Percentiles rank a stretch among this genome's conserved stretches.
phyloP scores from a whole-genome alignment of 2,113 vertebrate genomes.

The Siniperca chuatsi region DNA sequence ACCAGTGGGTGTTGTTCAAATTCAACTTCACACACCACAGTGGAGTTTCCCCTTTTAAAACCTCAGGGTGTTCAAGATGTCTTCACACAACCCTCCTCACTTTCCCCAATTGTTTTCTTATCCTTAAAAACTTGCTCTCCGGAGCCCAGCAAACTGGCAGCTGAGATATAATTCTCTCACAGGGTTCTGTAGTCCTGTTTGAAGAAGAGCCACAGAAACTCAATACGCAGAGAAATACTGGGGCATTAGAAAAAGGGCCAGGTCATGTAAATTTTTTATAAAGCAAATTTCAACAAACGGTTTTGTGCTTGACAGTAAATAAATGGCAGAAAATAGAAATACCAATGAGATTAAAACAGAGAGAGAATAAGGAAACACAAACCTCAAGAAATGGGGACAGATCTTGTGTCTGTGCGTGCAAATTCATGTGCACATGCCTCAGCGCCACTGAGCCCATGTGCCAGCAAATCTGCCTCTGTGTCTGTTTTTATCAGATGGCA shows the following conservation, averaged over 20 bases:
- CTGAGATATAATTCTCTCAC: slow-evolving; percentile 44
- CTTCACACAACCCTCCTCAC: slow-evolving; percentile 47
- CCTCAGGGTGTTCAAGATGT: slow-evolving; percentile 52
- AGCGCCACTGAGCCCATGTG: slow-evolving; percentile 37
- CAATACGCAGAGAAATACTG: slow-evolving; percentile 9
- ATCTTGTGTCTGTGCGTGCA: slow-evolving; percentile 29
- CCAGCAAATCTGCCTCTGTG: slow-evolving; percentile 45
- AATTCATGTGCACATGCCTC: slow-evolving; percentile 46
- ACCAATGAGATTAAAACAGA: background rate
- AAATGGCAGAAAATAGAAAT: slow-evolving; percentile 16
- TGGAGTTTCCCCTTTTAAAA: slow-evolving; percentile 56
- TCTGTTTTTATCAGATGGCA: slow-evolving; percentile 56
- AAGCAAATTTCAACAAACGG: slow-evolving; percentile 1
- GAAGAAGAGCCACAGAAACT: slow-evolving; percentile 26
- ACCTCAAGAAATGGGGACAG: slow-evolving; percentile 35
- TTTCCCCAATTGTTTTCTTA: slow-evolving; percentile 52
- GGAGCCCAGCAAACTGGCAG: slow-evolving; percentile 40
- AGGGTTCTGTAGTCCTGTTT: slow-evolving; percentile 35
- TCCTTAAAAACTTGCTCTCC: slow-evolving; percentile 56
- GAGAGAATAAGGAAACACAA: background rate
- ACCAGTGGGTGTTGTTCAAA: slow-evolving; percentile 44
- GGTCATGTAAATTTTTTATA: slow-evolving; percentile 29
- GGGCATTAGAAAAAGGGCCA: slow-evolving; percentile 9
- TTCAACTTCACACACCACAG: slow-evolving; percentile 35
- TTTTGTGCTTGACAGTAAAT: slow-evolving; percentile 4